Percentiles rank a stretch among this genome's conserved stretches.
phyloP scores from a whole-genome alignment of 2,797 vertebrate genomes.

The Harpagifer antarcticus region DNA sequence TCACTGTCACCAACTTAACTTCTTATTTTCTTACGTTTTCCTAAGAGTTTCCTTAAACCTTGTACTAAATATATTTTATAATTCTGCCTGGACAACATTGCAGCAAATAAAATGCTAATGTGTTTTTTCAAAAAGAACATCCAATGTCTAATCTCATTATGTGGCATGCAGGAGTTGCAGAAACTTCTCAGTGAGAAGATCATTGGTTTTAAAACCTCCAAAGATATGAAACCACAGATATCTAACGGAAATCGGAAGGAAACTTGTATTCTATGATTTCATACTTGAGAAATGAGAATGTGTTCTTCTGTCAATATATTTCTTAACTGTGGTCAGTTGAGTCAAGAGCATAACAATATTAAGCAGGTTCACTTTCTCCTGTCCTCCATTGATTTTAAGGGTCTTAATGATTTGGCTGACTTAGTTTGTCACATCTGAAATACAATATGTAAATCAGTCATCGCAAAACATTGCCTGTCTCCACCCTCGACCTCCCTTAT shows the following conservation, averaged over 20 bases:
- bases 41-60: background rate
- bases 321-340: background rate
- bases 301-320: background rate
- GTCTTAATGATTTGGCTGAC: constrained; percentile 15
- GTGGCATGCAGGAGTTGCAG: background rate
- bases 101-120: background rate
- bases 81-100: background rate
- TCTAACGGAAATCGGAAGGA: background rate
- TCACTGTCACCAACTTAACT: background rate
- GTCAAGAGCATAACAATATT: background rate
- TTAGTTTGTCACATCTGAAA: constrained; percentile 7
- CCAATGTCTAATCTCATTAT: background rate
- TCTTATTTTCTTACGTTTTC: background rate
- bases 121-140: background rate
- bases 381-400: background rate
- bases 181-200: background rate
- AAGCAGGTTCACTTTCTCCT: background rate
- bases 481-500: constrained; percentile 68
- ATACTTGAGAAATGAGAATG: constrained; percentile 5
- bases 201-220: background rate
- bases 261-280: background rate
- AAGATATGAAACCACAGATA: background rate
- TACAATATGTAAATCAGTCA: background rate
- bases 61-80: background rate
- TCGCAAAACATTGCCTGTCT: constrained; percentile 13